Base-by-base conservation (phyloP, 2,113 vertebrate species). In the Prionailurus bengalensis region DNA sequence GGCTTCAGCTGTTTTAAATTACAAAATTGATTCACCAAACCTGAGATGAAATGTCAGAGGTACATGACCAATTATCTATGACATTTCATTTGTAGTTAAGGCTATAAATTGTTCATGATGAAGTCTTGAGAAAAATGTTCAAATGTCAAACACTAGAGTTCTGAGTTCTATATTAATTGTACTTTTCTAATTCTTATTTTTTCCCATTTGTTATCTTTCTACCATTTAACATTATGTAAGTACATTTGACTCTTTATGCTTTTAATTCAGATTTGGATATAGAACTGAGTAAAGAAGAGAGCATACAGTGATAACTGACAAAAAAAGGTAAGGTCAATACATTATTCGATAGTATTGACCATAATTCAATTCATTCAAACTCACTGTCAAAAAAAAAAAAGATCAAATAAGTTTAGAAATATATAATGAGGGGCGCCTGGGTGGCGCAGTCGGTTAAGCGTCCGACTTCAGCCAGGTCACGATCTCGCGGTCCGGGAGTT, bases 91-190 rank as follows among this genome's bases (percentile, higher is more conserved):
- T 98, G 82, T 94, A 95, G 81, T 74, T 94, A 79, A 97, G 58
- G n/a, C 81, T 97, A 70, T 58, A 96, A 97, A 98, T 98, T 98
- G 91, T 74, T 96, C 88, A 58, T 89, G 84, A 96, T 94, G 93
- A 97, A 96, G 63, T 79, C 93, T 70, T 85, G 48, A 74, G 13
- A 73, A 73, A n/a, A 96, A 97, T 96, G 78, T 31, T 58, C 95
- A 98, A 98, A 98, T 97, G n/a, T 48, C 87, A 93, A 78, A 98
- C 92, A 84, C 61, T 65, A 39, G 53, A 89, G 3, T 89, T 65
- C 51, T 81, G 74, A 42, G 12, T 71, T 93, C 81, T 86, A 7
- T 78, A 70, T 96, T 96, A 98, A 84, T 48, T 97, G 25, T 89
- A 53, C 19, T 95, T 97, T 89, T 91, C 83, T 89, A 27, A 84